phyloP scores from a whole-genome alignment of 2,113 vertebrate genomes.

The Rhinolophus ferrumequinum region DNA sequence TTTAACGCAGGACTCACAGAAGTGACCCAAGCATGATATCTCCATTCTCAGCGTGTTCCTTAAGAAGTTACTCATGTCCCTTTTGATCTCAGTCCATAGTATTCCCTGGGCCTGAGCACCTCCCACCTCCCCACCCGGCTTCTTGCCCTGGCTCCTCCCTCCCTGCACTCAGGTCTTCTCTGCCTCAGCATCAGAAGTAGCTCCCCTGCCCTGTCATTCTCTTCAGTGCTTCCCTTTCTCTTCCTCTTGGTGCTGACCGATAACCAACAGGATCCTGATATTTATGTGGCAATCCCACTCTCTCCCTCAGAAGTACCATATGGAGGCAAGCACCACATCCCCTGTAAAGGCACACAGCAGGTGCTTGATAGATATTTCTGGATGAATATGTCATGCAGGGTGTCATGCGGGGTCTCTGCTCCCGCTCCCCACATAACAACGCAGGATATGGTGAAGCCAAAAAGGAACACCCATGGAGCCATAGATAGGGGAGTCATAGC shows the following conservation, averaged over 20 bases:
- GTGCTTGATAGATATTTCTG: background rate
- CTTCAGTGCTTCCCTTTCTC: background rate
- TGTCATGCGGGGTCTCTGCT: too few species aligned
- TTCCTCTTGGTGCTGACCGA: background rate
- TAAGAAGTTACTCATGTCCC: background rate
- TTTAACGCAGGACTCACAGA: background rate
- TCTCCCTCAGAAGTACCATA: background rate
- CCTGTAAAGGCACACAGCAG: background rate
- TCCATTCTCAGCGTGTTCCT: background rate
- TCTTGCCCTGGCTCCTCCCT: too few species aligned
- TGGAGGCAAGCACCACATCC: background rate
- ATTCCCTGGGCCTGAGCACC: rapidly evolving
- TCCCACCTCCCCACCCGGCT: too few species aligned
- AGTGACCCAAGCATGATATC: background rate
- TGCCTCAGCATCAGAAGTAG: background rate
- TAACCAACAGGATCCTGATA: rapidly evolving
- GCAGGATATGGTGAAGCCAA: too few species aligned
- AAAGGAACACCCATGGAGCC: too few species aligned
- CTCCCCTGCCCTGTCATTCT: background rate
- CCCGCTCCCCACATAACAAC: too few species aligned
- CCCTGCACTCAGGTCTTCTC: background rate
- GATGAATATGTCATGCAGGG: too few species aligned
- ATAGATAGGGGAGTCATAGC: too few species aligned
- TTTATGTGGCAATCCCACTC: background rate
- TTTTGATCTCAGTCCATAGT: background rate